Evolutionary conservation across 2,888 invertebrate genomes (phyloP), one percentile per base, ranked within the genome.

Genomic region (Trichopria drosophilae): DNA sequence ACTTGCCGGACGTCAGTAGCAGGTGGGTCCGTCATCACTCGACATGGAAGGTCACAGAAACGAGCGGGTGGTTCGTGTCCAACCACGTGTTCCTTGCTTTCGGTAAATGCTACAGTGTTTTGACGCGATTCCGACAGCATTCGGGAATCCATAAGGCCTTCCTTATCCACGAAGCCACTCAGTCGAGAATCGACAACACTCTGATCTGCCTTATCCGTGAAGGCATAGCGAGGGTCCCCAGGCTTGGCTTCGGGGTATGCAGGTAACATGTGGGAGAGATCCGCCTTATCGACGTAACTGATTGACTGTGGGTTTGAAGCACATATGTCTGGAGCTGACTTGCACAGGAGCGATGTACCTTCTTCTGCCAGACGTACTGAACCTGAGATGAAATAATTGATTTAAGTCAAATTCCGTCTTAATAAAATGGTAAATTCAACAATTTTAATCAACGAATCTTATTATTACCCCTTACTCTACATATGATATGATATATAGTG

Each of bases 261-360:
- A 3, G 74, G 75, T 26, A 74, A 62, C 62, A 74, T 70, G 55
- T 74, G 72, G 1, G 73, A 70, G 3, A 75, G 60, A 44, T 74
- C 74, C 32, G 73, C 68, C 39, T 75, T 75, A 61, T 74, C 73
- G 28, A 74, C 75, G 58, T 75, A 75, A 53, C 74, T 75, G 57
- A 75, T 75, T 35, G 62, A 64, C 54, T 75, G 73, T 1, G 75
- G 74, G 54, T 75, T 75, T 10, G 74, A 74, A 13, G 73, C 70
- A 51, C 74, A 75, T 48, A 75, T 75, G 55, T 75, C 75, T 3
- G 75, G 75, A 1, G 75, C 74, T 22, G 73, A 66, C 53, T 74
- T 75, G 55, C 73, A 74, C 15, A 74, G 63, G 7, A 75, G 58
- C 4, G 74, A 73, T 6, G 75, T 73, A 22, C 72, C 73, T 53